Base-by-base conservation (phyloP, 2,888 invertebrate genomes). In the Merodon equestris region DNA sequence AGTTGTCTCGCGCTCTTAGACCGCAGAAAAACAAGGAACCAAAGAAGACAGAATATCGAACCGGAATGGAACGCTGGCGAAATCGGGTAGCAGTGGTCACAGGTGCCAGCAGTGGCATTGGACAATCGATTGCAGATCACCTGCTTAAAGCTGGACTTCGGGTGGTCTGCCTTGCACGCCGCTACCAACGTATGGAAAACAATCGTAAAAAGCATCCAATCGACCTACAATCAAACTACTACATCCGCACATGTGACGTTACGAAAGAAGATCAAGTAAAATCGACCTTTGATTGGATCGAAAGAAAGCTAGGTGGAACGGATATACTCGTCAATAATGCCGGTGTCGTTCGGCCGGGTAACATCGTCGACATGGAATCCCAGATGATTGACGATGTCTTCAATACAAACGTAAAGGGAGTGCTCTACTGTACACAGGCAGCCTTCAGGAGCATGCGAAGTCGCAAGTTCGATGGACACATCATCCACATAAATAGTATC, bases 51-150 rank as follows among this genome's bases (percentile, higher is more conserved):
- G n/a, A n/a, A n/a, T n/a, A n/a, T n/a, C n/a, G n/a, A n/a, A n/a
- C n/a, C 40, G 12, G 14, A 27, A 89, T 90, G 89, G 90, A 92
- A n/a, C 90, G 90, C 18, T 92, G 91, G 91, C 77, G 82, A 0
- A 91, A 90, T 38, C 90, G 90, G 83, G 89, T 91, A 0, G 92
- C 91, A 0, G 88, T 92, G 18, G 91, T 92, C 64, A 92, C 91
- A 0, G 92, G 92, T 7, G 91, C 91, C 2, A 91, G 91, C 84
- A 87, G 89, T 0, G 92, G 92, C 1, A 91, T 92, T 56, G 92
- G 90, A 17, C 89, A 88, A 10, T 88, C 87, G 1, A 87, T 89
- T 38, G 85, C 86, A 1, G 82, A 83, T 42, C 85, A 86, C 38
- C 84, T 91, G 4, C 88, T 87, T 0, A 83, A 86, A 60, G 84